Percentiles rank a stretch among this genome's conserved stretches.
phyloP scores from a whole-genome alignment of 2,888 invertebrate genomes.

The Pseudoips prasinana region DNA sequence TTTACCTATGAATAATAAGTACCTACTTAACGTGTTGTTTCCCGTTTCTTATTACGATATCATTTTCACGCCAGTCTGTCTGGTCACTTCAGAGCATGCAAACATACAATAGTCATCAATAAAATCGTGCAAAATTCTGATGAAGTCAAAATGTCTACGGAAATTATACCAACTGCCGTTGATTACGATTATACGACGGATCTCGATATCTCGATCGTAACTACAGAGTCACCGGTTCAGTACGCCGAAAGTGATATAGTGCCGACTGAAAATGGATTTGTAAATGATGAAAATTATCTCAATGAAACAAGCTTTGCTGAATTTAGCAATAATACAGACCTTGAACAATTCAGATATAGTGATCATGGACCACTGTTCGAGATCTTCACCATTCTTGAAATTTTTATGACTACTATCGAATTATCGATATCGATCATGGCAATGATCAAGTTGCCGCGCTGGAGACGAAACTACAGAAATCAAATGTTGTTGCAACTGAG shows the following conservation, averaged over 20 bases:
- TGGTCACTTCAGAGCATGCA: slow-evolving; percentile 24
- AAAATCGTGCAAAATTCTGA: slow-evolving; percentile 22
- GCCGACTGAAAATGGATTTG: neutral
- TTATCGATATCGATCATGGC: slow-evolving; percentile 55
- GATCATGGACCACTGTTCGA: slow-evolving; percentile 37
- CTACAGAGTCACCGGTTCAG: slow-evolving; percentile 12
- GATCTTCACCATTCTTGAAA: slow-evolving; percentile 59
- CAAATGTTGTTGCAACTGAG: slow-evolving; percentile 73
- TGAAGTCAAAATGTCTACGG: slow-evolving; percentile 45
- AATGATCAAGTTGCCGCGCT: slow-evolving; percentile 59
- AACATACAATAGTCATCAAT: slow-evolving; percentile 10
- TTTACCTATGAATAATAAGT: slow-evolving; percentile 55
- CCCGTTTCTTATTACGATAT: slow-evolving; percentile 48
- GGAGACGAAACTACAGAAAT: slow-evolving; percentile 70
- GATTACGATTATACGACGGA: slow-evolving; percentile 18
- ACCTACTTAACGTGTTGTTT: slow-evolving; percentile 45
- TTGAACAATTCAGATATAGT: slow-evolving; percentile 6
- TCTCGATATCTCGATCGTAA: slow-evolving; percentile 11
- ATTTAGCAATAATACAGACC: neutral
- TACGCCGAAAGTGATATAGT: slow-evolving; percentile 22
- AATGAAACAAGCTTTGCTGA: slow-evolving; percentile 4
- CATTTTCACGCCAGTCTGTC: slow-evolving; percentile 38
- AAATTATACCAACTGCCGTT: slow-evolving; percentile 31
- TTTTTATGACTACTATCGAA: slow-evolving; percentile 64
- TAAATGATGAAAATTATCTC: neutral